These are phyloP conservation scores for Anticlea derivata DNA, from an alignment of 2,888 invertebrate genomes.

Conservation along the genomic window DNA sequence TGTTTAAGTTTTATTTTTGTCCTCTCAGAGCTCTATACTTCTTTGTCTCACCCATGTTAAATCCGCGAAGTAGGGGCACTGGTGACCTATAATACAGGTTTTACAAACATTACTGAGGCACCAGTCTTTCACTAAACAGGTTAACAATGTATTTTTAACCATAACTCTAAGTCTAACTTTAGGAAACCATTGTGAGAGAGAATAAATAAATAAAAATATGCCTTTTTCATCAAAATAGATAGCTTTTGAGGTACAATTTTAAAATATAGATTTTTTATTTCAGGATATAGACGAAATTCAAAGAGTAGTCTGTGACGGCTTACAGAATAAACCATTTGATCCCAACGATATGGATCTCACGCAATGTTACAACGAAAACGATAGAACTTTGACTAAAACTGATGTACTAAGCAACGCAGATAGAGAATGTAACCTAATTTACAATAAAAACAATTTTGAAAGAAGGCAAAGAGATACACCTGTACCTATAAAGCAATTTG, in stretches of 20 bases:
- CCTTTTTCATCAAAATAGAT: too few relatives aligned
- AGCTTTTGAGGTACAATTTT: slow-evolving; percentile 9
- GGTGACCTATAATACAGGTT: too few relatives aligned
- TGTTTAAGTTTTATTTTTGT: too few relatives aligned
- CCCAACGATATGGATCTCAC: slow-evolving; percentile 13
- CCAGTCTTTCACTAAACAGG: too few relatives aligned
- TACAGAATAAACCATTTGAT: slow-evolving; percentile 9
- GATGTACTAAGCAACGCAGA: background rate
- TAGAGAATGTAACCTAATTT: background rate
- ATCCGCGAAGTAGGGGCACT: too few relatives aligned
- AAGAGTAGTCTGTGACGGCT: background rate
- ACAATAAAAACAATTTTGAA: background rate
- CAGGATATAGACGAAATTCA: slow-evolving; percentile 5
- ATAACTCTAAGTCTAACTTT: too few relatives aligned
- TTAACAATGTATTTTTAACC: too few relatives aligned
- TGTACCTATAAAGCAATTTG: background rate
- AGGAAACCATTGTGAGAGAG: too few relatives aligned
- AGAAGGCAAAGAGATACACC: background rate
- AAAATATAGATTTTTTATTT: background rate
- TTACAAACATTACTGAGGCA: too few relatives aligned
- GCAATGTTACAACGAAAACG: slow-evolving; percentile 8
- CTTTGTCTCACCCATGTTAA: too few relatives aligned
- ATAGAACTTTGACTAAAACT: background rate
- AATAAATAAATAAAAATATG: too few relatives aligned
- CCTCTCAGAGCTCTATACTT: too few relatives aligned